phyloP scores from a whole-genome alignment of 2,113 vertebrate genomes.

The Plecturocebus donacophilus region DNA sequence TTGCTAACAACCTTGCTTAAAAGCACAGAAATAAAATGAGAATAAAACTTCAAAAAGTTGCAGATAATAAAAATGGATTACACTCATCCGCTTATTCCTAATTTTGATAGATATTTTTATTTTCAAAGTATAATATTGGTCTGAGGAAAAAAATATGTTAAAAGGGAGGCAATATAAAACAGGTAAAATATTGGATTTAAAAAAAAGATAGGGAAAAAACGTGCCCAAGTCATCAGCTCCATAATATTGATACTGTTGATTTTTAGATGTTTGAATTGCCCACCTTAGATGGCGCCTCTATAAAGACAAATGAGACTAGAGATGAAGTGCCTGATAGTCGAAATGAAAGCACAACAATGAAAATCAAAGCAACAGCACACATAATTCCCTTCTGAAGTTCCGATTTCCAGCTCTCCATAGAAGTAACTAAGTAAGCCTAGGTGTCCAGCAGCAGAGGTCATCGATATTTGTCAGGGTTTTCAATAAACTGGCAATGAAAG shows the following conservation, averaged over 20 bases:
- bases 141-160: background rate
- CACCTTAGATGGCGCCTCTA: background rate
- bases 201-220: background rate
- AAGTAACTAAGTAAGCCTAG: constrained; percentile 27
- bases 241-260: background rate
- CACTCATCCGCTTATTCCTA: background rate
- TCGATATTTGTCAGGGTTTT: constrained; percentile 65
- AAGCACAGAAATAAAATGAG: background rate
- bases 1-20: background rate
- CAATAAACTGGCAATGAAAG: constrained; percentile 71
- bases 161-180: background rate
- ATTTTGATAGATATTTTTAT: constrained; percentile 3
- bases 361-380: constrained; percentile 43
- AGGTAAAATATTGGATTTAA: background rate
- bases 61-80: background rate
- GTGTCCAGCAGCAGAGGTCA: constrained; percentile 16
- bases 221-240: background rate
- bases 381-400: constrained; percentile 22
- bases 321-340: background rate
- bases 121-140: background rate
- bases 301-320: constrained; percentile 60
- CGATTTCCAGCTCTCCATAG: constrained; percentile 1
- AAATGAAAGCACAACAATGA: constrained; percentile 51
- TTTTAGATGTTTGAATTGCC: background rate
- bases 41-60: background rate